Base-by-base conservation (phyloP, 1,140 invertebrate genomes). In the Bombus picipes region DNA sequence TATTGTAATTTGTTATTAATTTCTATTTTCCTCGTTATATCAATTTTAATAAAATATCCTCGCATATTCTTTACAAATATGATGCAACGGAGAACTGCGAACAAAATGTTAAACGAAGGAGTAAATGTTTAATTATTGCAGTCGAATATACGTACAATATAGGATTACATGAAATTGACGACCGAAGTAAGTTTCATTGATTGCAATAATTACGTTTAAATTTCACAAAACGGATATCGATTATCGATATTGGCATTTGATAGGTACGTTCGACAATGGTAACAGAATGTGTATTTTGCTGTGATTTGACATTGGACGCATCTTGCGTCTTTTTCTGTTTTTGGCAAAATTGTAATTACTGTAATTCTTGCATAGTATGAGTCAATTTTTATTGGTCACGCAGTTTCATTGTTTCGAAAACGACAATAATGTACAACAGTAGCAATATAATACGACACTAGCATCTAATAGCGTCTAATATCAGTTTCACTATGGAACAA, bases 161-260 rank as follows among this genome's bases (percentile, higher is more conserved):
- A 15, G 39, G 22, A 76, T 53, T 57, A 28, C 3, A 15, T 18
- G 75, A 77, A 3, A 62, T n/a, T 41, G 57, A 59, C 25, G 34
- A 4, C n/a, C 57, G 34, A 57, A 53, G 34, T 57, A 71, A 81
- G 15, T 37, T 81, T 57, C 39, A 81, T 71, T 57, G 43, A 71
- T 71, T 81, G 78, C 43, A 32, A 43, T 81, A 71, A 81, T 81
- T 81, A 73, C 47, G 53, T 62, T 73, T 43, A 28, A 73, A 59
- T 81, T 81, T 81, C 70, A 34, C 57, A 62, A 73, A 57, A 62
- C 6, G 53, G 15, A 41, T 73, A 81, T 81, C 70, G 37, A 81
- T 73, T 81, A 81, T 62, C 80, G 53, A 81, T 81, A 81, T 22
- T 72, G 47, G 12, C 13, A 41, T 62, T 73, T 43, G 47, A 6